phyloP scores from a whole-genome alignment of 2,113 vertebrate species.

The Laterallus jamaicensis region DNA sequence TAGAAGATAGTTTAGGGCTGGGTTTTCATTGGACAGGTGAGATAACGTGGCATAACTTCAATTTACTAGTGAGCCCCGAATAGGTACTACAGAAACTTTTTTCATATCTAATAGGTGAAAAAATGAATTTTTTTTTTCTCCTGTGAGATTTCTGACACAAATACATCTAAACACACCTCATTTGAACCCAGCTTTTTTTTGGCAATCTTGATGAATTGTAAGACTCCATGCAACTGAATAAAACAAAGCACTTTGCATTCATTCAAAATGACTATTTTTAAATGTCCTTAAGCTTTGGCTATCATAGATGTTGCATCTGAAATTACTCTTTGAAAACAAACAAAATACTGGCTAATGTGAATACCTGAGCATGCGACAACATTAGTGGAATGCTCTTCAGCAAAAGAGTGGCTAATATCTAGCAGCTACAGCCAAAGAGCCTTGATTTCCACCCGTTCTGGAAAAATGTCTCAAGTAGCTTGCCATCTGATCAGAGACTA shows the following conservation, averaged over 20 bases:
- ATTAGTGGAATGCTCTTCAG: neutral
- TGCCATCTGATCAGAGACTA: neutral
- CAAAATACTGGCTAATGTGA: neutral
- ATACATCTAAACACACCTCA: neutral
- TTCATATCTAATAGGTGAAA: neutral
- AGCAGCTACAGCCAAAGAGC: neutral
- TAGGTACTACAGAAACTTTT: neutral
- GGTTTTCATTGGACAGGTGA: neutral
- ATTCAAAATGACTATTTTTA: neutral
- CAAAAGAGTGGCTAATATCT: neutral
- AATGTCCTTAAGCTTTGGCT: neutral
- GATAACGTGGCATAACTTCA: neutral
- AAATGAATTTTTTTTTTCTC: neutral
- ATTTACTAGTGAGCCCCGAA: neutral
- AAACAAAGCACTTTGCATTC: neutral
- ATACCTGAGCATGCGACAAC: neutral
- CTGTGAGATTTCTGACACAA: neutral
- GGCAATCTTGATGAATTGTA: neutral
- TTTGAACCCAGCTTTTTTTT: neutral
- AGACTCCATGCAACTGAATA: neutral
- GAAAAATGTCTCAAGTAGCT: neutral
- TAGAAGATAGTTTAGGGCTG: neutral
- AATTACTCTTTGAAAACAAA: neutral
- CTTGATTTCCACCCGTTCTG: neutral
- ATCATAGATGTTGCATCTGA: neutral